Base-by-base conservation (phyloP, 1,140 invertebrate species). In the Drosophila arawakana region DNA sequence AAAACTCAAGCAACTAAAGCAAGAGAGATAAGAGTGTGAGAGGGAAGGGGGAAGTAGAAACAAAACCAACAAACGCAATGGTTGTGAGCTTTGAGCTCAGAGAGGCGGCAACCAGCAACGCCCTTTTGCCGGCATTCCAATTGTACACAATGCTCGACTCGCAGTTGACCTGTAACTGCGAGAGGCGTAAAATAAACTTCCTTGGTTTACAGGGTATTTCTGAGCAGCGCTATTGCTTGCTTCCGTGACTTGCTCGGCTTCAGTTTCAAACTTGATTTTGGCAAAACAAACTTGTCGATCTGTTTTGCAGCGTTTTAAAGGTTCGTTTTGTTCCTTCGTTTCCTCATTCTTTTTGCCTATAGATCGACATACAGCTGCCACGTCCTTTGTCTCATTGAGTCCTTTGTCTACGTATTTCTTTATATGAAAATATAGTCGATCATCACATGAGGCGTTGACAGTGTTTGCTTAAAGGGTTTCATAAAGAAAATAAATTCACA, bases 401-500 rank as follows among this genome's bases (percentile, higher is more conserved):
- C 63, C 83, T 83, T 83, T 80, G 80, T 83, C 73, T 83, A 72
- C 76, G 18, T 80, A 73, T 71, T 69, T 3, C 30, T 13, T 37
- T 30, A 5, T 30, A 3, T 54, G 1, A 54, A 72, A 76, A 73
- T 77, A 35, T 67, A 52, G 80, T 76, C 80, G 80, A 82, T 82
- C 66, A 74, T 6, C 21, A 49, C 9, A 13, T 50, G 52, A 66
- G 62, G 49, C 80, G 75, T 58, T 79, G 74, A 83, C 72, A 83
- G 72, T 63, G 78, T 13, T 30, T 2, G 25, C 6, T 30, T 30
- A 30, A 59, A 60, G 37, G n/a, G 50, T 52, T 68, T 21, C 4
- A 11, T 7, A 52, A 11, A 25, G 35, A 1, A 8, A 11, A 52
- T 7, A 35, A 35, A 35, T 6, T 13, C 5, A 43, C 11, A 43